Conservation (phyloP, 2,888 invertebrate genomes). For the Phytoseiulus persimilis region DNA sequence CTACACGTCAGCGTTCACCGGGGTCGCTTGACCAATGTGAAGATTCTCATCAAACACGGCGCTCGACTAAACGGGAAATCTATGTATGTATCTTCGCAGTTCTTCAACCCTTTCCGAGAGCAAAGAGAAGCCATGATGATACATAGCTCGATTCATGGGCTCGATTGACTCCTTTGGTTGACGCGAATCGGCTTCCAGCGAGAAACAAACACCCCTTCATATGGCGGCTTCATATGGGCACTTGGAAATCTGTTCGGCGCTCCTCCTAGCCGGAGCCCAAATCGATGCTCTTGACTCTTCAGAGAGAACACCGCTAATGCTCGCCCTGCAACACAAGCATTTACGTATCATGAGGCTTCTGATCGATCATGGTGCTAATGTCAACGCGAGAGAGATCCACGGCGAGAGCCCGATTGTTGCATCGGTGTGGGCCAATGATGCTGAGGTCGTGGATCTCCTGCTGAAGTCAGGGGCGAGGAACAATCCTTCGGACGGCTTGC, state of each 20-base stretch:
- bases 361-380: slow-evolving; percentile 20
- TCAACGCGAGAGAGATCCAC: slow-evolving; percentile 26
- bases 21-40: slow-evolving; percentile 12
- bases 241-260: slow-evolving; percentile 20
- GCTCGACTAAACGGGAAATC: slow-evolving; percentile 24
- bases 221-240: slow-evolving; percentile 32
- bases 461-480: slow-evolving; percentile 6
- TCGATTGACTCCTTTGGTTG: not conserved
- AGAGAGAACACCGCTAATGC: slow-evolving; percentile 13
- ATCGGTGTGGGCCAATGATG: slow-evolving; percentile 30
- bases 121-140: no score
- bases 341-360: not conserved
- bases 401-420: slow-evolving; percentile 23
- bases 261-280: not conserved
- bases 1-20: slow-evolving; percentile 15
- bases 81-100: not conserved
- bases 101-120: not conserved
- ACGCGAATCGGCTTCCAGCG: not conserved
- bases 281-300: slow-evolving; percentile 23
- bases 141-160: no score
- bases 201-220: slow-evolving; percentile 26
- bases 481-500: slow-evolving; percentile 22
- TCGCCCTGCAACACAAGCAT: slow-evolving; percentile 31
- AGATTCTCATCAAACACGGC: not conserved
- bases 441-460: slow-evolving; percentile 6